Evolutionary conservation across 2,113 vertebrate genomes (phyloP), one percentile per base, ranked within the genome.

Genomic region (Takifugu flavidus): DNA sequence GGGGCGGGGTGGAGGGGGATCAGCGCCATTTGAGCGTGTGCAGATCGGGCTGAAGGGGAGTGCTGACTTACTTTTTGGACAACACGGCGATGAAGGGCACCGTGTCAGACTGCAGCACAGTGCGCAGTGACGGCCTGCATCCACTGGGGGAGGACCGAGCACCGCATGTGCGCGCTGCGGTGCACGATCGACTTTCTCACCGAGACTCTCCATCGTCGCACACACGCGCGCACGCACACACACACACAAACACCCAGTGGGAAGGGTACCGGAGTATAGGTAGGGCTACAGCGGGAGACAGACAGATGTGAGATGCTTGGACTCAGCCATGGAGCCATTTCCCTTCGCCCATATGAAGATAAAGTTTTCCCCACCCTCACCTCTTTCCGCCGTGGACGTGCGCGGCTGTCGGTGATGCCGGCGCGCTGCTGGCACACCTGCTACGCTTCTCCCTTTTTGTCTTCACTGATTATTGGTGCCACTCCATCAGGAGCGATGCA

Each of bases 61-160:
- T 51, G 50, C 47, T 20, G 50, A 5, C 0, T 59, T 52, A 62
- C 47, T 42, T 58, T 31, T 52, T 59, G 63, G 74, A 76, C 77
- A 65, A 53, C 56, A 53, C 50, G 51, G 4, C 5, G 50, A 47
- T 65, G 51, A 70, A 81, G 71, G 53, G 56, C 70, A 50, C 55
- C 53, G 55, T 79, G 59, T 72, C 60, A 72, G 83, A 78, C 86
- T 88, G 90, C 89, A 90, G 84, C 83, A 86, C 65, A 62, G 75
- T 55, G 69, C 79, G 92, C 85, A 92, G 79, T 91, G 77, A 82
- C 80, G 70, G 3, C 25, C 59, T 62, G 51, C 70, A 43, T 71
- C 90, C 88, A 86, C 88, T 90, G 89, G 92, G 87, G 88, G 91
- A 88, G 72, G 88, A 82, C 87, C 75, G 82, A 83, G 91, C 82